These are phyloP conservation scores for Epizoanthus scotinus DNA, from an alignment of 92 coral and sea anemone species.

Conservation along the genomic window DNA sequence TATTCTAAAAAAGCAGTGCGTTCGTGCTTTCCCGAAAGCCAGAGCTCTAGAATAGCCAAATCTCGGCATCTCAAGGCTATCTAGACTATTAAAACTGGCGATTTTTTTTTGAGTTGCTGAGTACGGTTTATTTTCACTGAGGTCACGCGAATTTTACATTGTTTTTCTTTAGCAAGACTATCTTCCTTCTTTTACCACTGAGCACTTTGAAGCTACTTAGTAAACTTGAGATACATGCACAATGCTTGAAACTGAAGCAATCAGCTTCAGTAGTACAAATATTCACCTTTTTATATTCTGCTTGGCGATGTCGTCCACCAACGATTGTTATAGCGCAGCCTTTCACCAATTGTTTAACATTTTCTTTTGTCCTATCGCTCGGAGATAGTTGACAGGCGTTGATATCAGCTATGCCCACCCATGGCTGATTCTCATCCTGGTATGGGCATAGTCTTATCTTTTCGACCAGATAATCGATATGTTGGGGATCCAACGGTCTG, in stretches of 20 bases:
- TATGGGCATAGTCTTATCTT: too few relatives aligned
- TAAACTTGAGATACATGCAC: neutral
- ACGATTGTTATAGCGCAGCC: slow-evolving; percentile 11
- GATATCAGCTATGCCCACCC: slow-evolving; percentile 43
- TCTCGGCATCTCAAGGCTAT: too few relatives aligned
- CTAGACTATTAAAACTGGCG: too few relatives aligned
- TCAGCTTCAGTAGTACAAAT: neutral
- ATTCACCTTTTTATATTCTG: slow-evolving; percentile 43
- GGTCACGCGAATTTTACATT: neutral
- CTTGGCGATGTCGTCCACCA: slow-evolving; percentile 45
- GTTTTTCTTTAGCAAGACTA: neutral
- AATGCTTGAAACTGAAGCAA: neutral
- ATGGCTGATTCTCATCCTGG: slow-evolving; percentile 34
- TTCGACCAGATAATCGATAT: too few relatives aligned
- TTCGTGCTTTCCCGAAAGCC: too few relatives aligned
- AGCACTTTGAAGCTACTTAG: neutral
- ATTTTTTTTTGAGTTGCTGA: too few relatives aligned
- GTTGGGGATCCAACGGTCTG: too few relatives aligned
- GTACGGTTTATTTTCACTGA: too few relatives aligned
- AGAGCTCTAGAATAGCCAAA: too few relatives aligned
- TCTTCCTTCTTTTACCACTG: neutral
- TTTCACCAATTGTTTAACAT: neutral
- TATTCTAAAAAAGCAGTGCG: too few relatives aligned
- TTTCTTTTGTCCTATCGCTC: slow-evolving; percentile 26
- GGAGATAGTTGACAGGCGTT: slow-evolving; percentile 5